Evolutionary conservation across 2,888 invertebrate species (phyloP).

Genomic region (Ecliptopera silaceata): DNA sequence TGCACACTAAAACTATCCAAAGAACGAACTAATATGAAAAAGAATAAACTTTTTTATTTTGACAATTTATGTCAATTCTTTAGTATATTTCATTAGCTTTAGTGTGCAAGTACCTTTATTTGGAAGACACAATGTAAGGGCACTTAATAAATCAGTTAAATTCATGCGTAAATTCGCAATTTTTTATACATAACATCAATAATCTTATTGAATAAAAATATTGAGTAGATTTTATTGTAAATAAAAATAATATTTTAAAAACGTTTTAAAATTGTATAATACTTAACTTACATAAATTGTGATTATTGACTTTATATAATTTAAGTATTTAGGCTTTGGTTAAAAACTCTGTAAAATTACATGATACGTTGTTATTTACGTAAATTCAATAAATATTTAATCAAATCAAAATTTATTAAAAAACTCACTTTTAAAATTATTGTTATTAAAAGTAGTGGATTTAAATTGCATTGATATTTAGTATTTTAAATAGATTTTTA

Average conservation of each 20-base stretch:
- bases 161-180: conserved; percentile 1
- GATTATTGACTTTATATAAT: too few relatives aligned
- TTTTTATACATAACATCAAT: background rate
- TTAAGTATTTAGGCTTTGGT: background rate
- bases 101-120: conserved; percentile 17
- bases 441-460: too few relatives aligned
- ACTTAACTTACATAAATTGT: background rate
- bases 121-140: conserved; percentile 42
- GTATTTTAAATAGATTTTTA: too few relatives aligned
- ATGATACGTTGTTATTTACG: too few relatives aligned
- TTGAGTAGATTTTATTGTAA: background rate
- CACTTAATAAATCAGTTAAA: conserved; percentile 17
- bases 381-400: too few relatives aligned
- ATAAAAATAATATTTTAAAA: background rate
- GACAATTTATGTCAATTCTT: background rate
- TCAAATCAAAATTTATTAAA: too few relatives aligned
- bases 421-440: too few relatives aligned
- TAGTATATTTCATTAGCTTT: background rate
- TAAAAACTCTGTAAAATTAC: background rate
- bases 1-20: background rate
- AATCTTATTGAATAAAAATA: background rate
- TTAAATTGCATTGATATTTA: too few relatives aligned
- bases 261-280: background rate
- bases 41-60: background rate
- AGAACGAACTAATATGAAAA: background rate